Conservation (phyloP, 2,797 vertebrate species). For the Spinus olivaceus region DNA sequence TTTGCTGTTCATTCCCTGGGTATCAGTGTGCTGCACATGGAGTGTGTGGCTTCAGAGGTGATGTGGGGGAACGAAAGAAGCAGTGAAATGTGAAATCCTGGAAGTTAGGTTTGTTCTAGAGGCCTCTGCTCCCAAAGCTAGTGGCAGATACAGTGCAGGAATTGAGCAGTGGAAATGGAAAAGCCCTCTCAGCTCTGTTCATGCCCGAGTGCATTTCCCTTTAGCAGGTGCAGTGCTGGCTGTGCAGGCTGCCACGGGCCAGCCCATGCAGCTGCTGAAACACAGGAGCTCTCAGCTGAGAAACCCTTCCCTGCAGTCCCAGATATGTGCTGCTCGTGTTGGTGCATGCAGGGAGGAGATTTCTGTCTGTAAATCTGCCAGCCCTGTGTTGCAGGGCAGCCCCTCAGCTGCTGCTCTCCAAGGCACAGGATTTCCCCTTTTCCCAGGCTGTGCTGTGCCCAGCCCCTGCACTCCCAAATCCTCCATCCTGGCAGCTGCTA, state of each 20-base stretch:
- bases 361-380: background rate
- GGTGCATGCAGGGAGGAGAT: background rate
- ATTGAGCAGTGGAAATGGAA: background rate
- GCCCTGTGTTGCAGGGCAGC: background rate
- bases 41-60: background rate
- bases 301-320: background rate
- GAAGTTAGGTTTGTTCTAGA: background rate
- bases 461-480: accelerated
- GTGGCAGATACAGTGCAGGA: accelerated
- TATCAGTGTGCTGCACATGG: background rate
- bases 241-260: background rate
- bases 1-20: background rate
- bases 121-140: background rate
- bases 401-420: background rate
- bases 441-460: accelerated
- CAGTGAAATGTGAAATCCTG: background rate
- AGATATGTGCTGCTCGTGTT: accelerated
- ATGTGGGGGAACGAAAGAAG: background rate
- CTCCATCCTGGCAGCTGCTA: background rate
- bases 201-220: background rate
- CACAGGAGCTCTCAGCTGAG: background rate
- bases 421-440: background rate
- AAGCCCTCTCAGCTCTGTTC: background rate
- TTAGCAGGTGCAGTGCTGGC: background rate
- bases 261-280: background rate